These are phyloP conservation scores for Diarsia brunnea DNA, from an alignment of 2,888 invertebrate species.

Conservation along the genomic window DNA sequence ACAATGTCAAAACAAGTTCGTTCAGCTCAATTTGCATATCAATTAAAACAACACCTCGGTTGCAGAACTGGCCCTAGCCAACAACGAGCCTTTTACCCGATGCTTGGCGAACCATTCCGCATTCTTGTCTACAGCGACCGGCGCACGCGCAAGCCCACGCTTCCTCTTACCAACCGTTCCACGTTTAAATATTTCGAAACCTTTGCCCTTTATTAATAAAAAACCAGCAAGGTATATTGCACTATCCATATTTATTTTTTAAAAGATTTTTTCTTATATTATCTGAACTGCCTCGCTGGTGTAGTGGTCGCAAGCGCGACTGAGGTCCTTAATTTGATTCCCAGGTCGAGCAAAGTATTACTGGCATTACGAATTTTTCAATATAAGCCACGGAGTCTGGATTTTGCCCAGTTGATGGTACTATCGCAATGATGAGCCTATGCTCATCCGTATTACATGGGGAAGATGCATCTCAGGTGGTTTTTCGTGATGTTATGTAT, in stretches of 20 bases:
- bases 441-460: not conserved
- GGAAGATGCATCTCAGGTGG: too few relatives aligned
- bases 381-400: too few relatives aligned
- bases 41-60: constrained; percentile 63
- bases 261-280: not conserved
- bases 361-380: not conserved
- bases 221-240: not conserved
- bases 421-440: not conserved
- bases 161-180: constrained; percentile 57
- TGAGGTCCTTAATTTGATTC: not conserved
- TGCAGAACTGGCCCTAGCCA: constrained; percentile 65
- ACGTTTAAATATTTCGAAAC: constrained; percentile 48
- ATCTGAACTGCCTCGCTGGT: not conserved
- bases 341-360: not conserved
- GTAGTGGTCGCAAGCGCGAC: not conserved
- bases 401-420: not conserved
- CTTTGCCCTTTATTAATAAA: constrained; percentile 40
- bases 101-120: constrained; percentile 81
- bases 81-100: constrained; percentile 77
- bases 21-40: constrained; percentile 64
- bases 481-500: not conserved
- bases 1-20: constrained; percentile 55
- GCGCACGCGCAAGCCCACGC: constrained; percentile 63
- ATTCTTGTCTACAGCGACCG: constrained; percentile 73
- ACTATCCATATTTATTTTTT: not conserved